Evolutionary conservation across 2,113 vertebrate species (phyloP).

Genomic region (Centrocercus urophasianus): DNA sequence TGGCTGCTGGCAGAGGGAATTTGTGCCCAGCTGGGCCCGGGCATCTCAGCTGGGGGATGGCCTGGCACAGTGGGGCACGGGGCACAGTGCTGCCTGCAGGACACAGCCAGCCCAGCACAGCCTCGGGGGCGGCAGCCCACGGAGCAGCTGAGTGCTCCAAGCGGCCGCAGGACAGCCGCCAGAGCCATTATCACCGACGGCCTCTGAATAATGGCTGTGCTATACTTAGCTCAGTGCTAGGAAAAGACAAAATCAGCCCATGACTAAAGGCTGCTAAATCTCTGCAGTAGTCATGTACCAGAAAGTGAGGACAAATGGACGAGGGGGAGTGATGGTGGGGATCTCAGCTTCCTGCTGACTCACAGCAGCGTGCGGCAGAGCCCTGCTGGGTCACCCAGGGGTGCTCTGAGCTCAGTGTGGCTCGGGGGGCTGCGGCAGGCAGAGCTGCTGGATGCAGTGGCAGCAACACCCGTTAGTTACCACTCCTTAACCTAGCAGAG

Average conservation of each 20-base stretch:
- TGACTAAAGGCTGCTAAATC: conserved; percentile 47
- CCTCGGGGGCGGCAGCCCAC: background rate
- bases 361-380: background rate
- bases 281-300: background rate
- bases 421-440: background rate
- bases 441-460: background rate
- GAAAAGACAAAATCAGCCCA: conserved; percentile 40
- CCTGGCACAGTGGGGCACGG: too few species aligned
- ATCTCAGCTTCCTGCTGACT: conserved; percentile 27
- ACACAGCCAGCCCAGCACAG: background rate
- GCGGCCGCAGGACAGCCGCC: conserved; percentile 6
- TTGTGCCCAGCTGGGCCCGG: fast-evolving
- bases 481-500: background rate
- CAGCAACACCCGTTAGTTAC: background rate
- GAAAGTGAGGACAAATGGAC: background rate
- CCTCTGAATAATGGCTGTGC: conserved; percentile 34
- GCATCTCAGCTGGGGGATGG: fast-evolving
- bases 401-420: background rate
- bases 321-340: background rate
- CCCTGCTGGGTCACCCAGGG: background rate
- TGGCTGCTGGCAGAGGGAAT: background rate
- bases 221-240: conserved; percentile 47
- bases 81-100: background rate
- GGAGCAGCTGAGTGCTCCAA: background rate
- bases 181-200: background rate